Evolutionary conservation across 2,113 vertebrate species (phyloP).

Genomic region (Bos indicus): DNA sequence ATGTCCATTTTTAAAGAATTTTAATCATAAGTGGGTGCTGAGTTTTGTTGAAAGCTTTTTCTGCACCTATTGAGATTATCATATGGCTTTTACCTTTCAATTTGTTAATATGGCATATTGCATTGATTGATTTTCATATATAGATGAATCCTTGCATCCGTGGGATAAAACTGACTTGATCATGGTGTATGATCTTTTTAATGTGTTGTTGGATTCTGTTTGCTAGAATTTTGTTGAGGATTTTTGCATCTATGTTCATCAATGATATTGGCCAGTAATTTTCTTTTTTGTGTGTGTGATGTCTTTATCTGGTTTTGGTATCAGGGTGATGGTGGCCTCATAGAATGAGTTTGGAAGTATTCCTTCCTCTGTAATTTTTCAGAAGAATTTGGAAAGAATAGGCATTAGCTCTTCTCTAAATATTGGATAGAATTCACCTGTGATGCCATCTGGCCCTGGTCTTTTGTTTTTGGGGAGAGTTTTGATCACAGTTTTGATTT

Average conservation of each 20-base stretch:
- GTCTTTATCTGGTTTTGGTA: background rate
- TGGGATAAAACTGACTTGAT: background rate
- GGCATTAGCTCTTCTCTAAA: background rate
- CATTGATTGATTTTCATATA: background rate
- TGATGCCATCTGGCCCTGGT: background rate
- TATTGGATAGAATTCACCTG: background rate
- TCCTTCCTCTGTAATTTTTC: background rate
- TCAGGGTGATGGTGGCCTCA: background rate
- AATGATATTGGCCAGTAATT: background rate
- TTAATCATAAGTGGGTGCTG: background rate
- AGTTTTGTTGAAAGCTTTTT: background rate
- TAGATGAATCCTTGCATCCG: background rate
- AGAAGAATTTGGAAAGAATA: background rate
- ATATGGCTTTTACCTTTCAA: background rate
- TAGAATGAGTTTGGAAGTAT: background rate
- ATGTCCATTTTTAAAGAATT: background rate
- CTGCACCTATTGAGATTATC: background rate
- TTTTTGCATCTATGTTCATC: background rate
- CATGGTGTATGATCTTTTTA: background rate
- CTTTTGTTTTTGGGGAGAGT: background rate
- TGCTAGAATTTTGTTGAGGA: background rate
- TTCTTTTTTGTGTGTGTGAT: background rate
- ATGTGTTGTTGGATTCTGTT: background rate
- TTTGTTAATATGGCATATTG: background rate
- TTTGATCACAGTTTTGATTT: background rate